Evolutionary conservation across 2,113 vertebrate species (phyloP), one percentile per base, ranked within the genome.

Genomic region (Galemys pyrenaicus): DNA sequence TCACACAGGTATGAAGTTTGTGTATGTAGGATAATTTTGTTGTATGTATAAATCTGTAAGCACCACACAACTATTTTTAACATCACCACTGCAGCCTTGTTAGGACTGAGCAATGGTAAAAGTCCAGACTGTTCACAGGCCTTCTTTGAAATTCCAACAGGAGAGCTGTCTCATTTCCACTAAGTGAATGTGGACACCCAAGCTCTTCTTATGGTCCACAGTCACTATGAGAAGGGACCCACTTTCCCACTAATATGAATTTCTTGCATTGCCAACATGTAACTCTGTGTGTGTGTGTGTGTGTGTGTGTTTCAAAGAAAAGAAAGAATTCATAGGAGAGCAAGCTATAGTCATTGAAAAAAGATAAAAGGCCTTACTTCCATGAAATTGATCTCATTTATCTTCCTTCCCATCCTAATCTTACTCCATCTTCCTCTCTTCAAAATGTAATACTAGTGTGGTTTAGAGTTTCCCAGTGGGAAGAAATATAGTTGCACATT

Each of bases 351-450:
- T 35, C 70, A 51, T 26, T 87, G 16, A 65, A 26, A 15, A 16
- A 74, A 15, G 28, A 39, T 46, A 64, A 88, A 91, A 77, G 12
- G 16, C 1, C 19, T 67, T 65, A 44, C 26, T 77, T 12, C 7
- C 41, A 30, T 84, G 44, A 95, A 96, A 94, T 75, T 92, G 11
- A 30, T 62, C 6, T 56, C 78, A 95, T 96, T 96, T 96, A 70
- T 96, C 89, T 94, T 94, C 15, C 35, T 93, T 87, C 4, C 39
- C 17, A 20, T 92, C 64, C 15, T 73, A 37, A 32, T 9, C 49
- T 78, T 64, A 39, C 22, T 81, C 58, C 65, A 35, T 79, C 35
- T 90, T 92, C 26, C 17, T 83, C 68, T 22, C 16, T 46, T 11
- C 35, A 71, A 79, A 92, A 64, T 75, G 13, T 51, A 85, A 70